phyloP scores from a whole-genome alignment of 1,140 invertebrate species.

The Drosophila littoralis region DNA sequence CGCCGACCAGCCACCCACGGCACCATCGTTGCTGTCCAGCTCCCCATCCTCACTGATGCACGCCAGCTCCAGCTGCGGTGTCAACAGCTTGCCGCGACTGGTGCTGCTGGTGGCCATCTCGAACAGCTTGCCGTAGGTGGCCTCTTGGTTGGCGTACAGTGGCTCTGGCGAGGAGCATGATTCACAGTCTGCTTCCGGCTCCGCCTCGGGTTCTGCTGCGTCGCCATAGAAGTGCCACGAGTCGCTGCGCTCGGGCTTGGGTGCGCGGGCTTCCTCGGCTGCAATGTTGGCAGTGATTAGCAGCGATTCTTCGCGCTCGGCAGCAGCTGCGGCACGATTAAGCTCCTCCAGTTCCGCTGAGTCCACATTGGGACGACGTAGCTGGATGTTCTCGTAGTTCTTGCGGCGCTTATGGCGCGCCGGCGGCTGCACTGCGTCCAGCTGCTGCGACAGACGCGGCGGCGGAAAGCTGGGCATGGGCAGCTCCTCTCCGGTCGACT shows the following conservation, averaged over 20 bases:
- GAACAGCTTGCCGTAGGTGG: constrained; percentile 78
- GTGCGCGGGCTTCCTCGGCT: constrained; percentile 55
- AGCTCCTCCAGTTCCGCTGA: constrained; percentile 66
- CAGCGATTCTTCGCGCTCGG: constrained; percentile 68
- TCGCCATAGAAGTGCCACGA: constrained; percentile 77
- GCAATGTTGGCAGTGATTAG: constrained; percentile 54
- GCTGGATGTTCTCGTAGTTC: constrained; percentile 77
- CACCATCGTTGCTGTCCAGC: constrained; percentile 59
- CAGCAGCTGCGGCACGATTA: constrained; percentile 47
- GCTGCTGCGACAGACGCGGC: constrained; percentile 64
- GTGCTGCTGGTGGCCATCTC: constrained; percentile 69
- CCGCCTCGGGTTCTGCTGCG: constrained; percentile 3
- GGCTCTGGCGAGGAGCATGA: constrained; percentile 64
- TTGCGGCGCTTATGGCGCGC: constrained; percentile 63
- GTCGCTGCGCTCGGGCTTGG: constrained; percentile 76
- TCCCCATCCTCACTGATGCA: constrained; percentile 65
- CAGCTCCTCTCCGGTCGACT: constrained; percentile 50
- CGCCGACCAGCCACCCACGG: constrained; percentile 53
- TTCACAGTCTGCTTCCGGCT: constrained; percentile 1
- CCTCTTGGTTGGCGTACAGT: constrained; percentile 79
- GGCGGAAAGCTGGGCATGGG: constrained; percentile 77
- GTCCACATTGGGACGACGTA: constrained; percentile 65
- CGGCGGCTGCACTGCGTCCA: constrained; percentile 54
- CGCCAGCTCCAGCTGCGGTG: constrained; percentile 52
- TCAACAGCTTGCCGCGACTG: constrained; percentile 52